phyloP scores from a whole-genome alignment of 2,113 vertebrate species.

The Parus major region DNA sequence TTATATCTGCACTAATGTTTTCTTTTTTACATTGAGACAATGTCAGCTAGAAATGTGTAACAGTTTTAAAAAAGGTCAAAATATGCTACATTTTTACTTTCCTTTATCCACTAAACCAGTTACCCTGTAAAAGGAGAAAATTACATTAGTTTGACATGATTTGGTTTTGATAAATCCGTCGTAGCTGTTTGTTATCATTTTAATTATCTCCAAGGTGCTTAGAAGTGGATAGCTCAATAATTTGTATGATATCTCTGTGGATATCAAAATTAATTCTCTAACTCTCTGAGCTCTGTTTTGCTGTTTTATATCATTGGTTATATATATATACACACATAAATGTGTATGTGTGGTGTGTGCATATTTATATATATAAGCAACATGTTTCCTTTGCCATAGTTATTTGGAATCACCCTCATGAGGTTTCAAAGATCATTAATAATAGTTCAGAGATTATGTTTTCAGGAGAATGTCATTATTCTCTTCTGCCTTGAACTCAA shows the following conservation, averaged over 20 bases:
- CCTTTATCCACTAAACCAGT: not conserved
- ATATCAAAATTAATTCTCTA: slow-evolving; percentile 13
- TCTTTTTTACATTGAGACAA: not conserved
- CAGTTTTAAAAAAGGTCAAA: not conserved
- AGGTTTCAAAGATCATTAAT: not conserved
- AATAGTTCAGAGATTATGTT: not conserved
- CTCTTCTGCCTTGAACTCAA: not conserved
- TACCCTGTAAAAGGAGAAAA: not conserved
- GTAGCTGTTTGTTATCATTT: slow-evolving; percentile 21
- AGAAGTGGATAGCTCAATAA: not conserved
- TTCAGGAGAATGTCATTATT: not conserved
- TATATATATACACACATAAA: not conserved
- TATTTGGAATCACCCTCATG: not conserved
- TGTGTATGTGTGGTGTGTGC: not conserved
- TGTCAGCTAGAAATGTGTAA: not conserved
- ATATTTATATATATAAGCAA: not conserved
- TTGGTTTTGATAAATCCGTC: not conserved
- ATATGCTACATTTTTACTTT: not conserved
- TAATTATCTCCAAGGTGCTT: slow-evolving; percentile 41
- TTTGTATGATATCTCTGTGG: slow-evolving; percentile 8
- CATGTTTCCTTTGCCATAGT: not conserved
- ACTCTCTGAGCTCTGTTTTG: not conserved
- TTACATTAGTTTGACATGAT: not conserved
- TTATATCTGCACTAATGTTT: not conserved
- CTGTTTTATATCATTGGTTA: not conserved